These are phyloP conservation scores for Drosophila yakuba DNA, from an alignment of 1,140 invertebrate genomes.

Conservation along the genomic window DNA sequence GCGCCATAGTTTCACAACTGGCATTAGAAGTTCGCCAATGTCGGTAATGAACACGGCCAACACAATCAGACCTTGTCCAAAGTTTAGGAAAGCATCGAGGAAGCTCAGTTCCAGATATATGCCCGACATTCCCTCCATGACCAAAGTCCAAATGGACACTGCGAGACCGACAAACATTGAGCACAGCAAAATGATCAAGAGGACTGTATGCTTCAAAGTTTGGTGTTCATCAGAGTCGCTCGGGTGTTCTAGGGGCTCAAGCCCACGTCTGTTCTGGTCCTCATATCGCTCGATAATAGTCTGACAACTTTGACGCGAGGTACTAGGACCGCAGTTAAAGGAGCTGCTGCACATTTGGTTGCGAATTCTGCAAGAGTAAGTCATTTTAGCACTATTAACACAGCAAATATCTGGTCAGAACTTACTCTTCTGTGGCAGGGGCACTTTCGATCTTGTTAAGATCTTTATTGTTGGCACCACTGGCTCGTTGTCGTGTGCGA, in stretches of 20 bases:
- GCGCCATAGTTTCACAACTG: slow-evolving; percentile 87
- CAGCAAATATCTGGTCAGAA: neutral
- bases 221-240: slow-evolving; percentile 88
- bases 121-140: slow-evolving; percentile 93
- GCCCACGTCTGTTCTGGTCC: slow-evolving; percentile 84
- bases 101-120: slow-evolving; percentile 96
- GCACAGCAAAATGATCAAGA: slow-evolving; percentile 92
- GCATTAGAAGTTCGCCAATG: slow-evolving; percentile 89
- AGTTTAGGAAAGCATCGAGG: slow-evolving; percentile 94
- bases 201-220: slow-evolving; percentile 91
- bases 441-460: slow-evolving; percentile 60
- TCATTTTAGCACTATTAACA: neutral
- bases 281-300: slow-evolving; percentile 86
- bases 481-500: slow-evolving; percentile 55
- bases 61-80: slow-evolving; percentile 94
- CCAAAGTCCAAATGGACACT: slow-evolving; percentile 93
- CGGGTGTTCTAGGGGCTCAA: slow-evolving; percentile 86
- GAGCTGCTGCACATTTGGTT: slow-evolving; percentile 85
- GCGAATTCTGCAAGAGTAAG: slow-evolving; percentile 16
- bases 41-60: slow-evolving; percentile 95
- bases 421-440: slow-evolving; percentile 57
- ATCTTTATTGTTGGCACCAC: slow-evolving; percentile 33
- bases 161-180: slow-evolving; percentile 96
- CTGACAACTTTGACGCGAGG: slow-evolving; percentile 86
- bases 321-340: slow-evolving; percentile 85